These are phyloP conservation scores for Amblyjoppa proteus DNA, from an alignment of 2,888 invertebrate species.

Conservation along the genomic window DNA sequence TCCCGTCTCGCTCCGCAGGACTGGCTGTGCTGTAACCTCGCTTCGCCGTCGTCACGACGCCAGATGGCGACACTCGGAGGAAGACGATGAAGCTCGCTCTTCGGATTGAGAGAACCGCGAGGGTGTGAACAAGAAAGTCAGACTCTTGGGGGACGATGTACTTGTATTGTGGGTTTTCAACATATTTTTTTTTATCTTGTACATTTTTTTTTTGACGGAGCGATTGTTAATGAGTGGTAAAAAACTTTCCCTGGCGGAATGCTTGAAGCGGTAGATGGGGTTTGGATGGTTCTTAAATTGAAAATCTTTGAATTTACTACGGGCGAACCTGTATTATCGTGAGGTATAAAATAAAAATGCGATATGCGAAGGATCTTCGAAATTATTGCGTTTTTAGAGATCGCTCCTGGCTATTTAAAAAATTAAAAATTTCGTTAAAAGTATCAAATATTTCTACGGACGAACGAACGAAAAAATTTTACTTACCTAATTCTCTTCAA, in stretches of 20 bases:
- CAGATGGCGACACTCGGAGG: constrained; percentile 74
- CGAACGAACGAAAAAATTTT: too few relatives aligned
- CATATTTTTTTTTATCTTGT: neutral
- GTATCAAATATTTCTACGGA: too few relatives aligned
- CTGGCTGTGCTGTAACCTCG: constrained; percentile 49
- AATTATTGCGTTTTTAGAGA: too few relatives aligned
- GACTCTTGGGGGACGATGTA: constrained; percentile 6
- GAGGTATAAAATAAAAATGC: too few relatives aligned
- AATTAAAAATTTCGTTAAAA: too few relatives aligned
- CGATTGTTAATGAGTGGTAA: neutral
- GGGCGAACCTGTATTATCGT: too few relatives aligned
- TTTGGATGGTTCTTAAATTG: too few relatives aligned
- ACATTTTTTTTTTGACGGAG: neutral
- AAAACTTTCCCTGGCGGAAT: neutral
- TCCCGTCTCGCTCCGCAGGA: constrained; percentile 53
- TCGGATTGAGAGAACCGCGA: constrained; percentile 45
- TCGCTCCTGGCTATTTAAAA: too few relatives aligned
- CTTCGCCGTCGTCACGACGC: constrained; percentile 60
- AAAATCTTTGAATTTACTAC: too few relatives aligned
- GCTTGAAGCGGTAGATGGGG: neutral
- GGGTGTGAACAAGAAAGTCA: constrained; percentile 52
- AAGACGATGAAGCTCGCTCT: constrained; percentile 43
- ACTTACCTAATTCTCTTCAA: too few relatives aligned
- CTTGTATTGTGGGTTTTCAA: neutral
- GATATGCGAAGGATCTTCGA: too few relatives aligned